Conservation (phyloP, 2,888 invertebrate genomes). For the Cosmorhoe ocellata region DNA sequence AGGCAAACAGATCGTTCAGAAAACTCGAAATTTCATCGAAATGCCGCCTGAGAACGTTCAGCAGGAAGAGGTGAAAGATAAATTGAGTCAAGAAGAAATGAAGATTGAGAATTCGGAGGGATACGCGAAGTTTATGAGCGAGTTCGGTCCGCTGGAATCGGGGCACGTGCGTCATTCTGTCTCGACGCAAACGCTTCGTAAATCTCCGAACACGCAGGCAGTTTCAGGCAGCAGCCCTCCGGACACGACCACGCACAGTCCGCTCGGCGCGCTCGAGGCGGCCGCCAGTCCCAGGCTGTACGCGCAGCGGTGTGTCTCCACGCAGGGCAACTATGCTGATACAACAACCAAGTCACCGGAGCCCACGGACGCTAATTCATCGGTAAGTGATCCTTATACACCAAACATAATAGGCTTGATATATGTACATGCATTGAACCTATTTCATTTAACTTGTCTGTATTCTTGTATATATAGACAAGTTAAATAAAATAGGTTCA, state of each 20-base stretch:
- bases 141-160: conserved; percentile 38
- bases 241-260: conserved; percentile 93
- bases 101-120: conserved; percentile 43
- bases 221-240: conserved; percentile 82
- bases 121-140: conserved; percentile 51
- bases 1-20: conserved; percentile 52
- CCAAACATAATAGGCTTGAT: no score
- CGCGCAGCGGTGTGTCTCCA: conserved; percentile 41
- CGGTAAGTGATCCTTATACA: conserved; percentile 43
- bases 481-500: no score
- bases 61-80: conserved; percentile 37
- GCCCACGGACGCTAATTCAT: conserved; percentile 66
- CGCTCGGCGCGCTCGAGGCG: conserved; percentile 82
- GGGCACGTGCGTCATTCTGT: conserved; percentile 84
- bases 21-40: conserved; percentile 48
- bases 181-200: conserved; percentile 86
- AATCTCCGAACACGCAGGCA: conserved; percentile 52
- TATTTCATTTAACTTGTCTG: no score
- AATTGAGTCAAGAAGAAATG: conserved; percentile 26
- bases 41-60: conserved; percentile 35
- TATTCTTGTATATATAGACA: no score
- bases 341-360: conserved; percentile 76
- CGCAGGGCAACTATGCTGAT: conserved; percentile 62
- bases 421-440: no score
- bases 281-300: conserved; percentile 42